Evolutionary conservation across 2,113 vertebrate species (phyloP), one percentile per base, ranked within the genome.

Genomic region (Gasterosteus nipponicus): DNA sequence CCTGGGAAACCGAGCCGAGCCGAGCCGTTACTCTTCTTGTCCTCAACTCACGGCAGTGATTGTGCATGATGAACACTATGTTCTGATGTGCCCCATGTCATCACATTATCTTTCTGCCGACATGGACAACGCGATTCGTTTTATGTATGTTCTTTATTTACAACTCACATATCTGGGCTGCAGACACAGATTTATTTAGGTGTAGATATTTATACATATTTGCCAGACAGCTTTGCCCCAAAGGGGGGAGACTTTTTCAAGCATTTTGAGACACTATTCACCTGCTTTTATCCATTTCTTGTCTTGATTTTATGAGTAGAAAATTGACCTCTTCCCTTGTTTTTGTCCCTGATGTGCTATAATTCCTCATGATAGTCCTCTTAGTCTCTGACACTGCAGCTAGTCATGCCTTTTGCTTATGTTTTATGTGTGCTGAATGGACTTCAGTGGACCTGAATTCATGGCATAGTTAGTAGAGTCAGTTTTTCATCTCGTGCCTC

Each of bases 1-100:
- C 62, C 69, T 56, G 59, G 39, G 57, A 88, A 71, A 75, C 65
- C 22, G 41, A 86, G 63, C 39, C 47, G 46, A 31, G 67, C 42
- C 7, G 72, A 85, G 68, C 57, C 15, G 53, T 77, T 82, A 72
- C 71, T 22, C 44, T 49, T 86, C 80, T 85, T 78, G 78, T 82
- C 59, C 63, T 77, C 69, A 87, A 90, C 87, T 86, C 46, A 44
- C n/a, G 5, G n/a, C 31, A 90, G 92, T 82, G 68, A 93, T 92
- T 73, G 80, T 38, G 33, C 72, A 54, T 84, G 89, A 92, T 86
- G 81, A 84, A 92, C 75, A 29, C 53, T 39, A 0, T 68, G 81
- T 77, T 72, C 77, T 69, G 59, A 75, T 71, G 73, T 42, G 22
- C 33, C 54, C 69, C 5, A 75, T 88, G 87, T 90, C 79, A 81